Base-by-base conservation (phyloP, 2,888 invertebrate genomes). In the Kryphioiulus occultus region DNA sequence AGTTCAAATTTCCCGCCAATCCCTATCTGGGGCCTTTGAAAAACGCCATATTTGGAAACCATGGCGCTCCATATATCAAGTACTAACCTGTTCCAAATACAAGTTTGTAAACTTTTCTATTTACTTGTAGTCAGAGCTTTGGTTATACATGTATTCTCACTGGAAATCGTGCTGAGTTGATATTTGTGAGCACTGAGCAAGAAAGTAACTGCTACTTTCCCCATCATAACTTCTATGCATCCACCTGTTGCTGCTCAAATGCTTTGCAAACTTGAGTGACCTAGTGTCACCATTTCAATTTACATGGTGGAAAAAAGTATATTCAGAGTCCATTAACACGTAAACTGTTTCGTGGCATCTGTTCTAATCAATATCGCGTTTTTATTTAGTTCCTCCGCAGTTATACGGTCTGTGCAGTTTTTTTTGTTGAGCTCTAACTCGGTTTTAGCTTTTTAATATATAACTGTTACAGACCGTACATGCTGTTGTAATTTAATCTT, bases 321-420 rank as follows among this genome's bases (percentile, higher is more conserved):
- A 68, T 68, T 68, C 26, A 22, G 10, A 68, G 68, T 68, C n/a
- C 68, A 68, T 68, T 68, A 68, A 68, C 68, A 68, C 68, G 68
- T 68, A 68, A 68, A 68, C 68, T 68, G 68, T 68, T 68, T 68
- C 68, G 22, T 68, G 68, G 22, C 68, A 68, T 68, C 68, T 68
- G 68, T 68, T 68, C 68, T 26, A 68, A 68, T 68, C 68, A 68
- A 68, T 68, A 68, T 68, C 68, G 26, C 68, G 68, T 68, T 68
- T 68, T 68, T 68, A 68, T 26, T 68, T 68, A 68, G 26, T 68
- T 68, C 12, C 68, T 68, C 26, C 12, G 68, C 68, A 68, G 68
- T 68, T 68, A 68, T 68, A 68, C 59, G 22, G 68, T 68, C 68
- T 68, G 68, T 10, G 22, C 12, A 68, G 26, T 68, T 68, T 68